Conservation (phyloP, 2,113 vertebrate genomes). For the human (Homo sapiens) region DNA sequence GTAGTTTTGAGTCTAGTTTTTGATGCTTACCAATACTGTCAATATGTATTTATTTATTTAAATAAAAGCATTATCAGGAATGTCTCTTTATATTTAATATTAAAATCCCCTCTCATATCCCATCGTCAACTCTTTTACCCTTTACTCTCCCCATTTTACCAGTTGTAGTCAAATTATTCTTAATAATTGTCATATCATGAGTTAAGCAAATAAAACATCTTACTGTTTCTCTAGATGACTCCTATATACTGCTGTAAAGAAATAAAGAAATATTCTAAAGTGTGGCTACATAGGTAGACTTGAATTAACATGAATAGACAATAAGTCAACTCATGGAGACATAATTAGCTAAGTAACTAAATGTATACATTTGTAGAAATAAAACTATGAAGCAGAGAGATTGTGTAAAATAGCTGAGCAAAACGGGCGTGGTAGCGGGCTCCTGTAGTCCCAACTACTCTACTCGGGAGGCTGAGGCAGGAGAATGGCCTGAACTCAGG, state of each 20-base stretch:
- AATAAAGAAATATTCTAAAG: background rate
- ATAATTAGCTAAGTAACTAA: background rate
- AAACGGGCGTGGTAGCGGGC: too few species aligned
- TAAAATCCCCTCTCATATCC: background rate
- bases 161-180: background rate
- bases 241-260: background rate
- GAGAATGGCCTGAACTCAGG: too few species aligned
- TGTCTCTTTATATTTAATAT: background rate
- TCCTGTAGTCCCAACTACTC: too few species aligned
- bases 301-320: background rate
- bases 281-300: background rate
- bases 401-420: background rate
- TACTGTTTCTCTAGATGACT: background rate
- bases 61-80: background rate
- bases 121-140: background rate
- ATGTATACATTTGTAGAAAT: background rate
- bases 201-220: background rate
- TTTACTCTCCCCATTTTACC: background rate
- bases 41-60: background rate
- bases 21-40: background rate
- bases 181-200: background rate
- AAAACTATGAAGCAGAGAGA: background rate
- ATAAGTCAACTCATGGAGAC: background rate
- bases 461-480: too few species aligned
- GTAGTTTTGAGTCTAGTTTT: background rate